Conservation (phyloP, 2,797 vertebrate genomes). For the Typhlichthys subterraneus region DNA sequence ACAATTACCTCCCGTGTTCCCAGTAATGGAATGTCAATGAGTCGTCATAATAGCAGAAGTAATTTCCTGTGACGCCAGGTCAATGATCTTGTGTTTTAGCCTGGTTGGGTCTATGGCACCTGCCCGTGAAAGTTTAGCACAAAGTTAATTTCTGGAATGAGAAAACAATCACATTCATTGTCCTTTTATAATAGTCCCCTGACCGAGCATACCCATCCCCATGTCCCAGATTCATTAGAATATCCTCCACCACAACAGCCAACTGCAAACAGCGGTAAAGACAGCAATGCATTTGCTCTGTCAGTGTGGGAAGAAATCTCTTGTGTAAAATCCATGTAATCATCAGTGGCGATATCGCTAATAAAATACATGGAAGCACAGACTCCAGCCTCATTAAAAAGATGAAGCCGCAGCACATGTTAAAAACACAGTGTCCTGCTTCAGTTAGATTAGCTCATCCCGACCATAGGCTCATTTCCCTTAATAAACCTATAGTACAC, state of each 20-base stretch:
- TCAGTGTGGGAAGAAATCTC: background rate
- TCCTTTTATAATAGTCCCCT: background rate
- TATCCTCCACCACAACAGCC: conserved; percentile 9
- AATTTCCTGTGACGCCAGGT: conserved; percentile 43
- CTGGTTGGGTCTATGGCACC: conserved; percentile 5
- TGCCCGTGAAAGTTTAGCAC: conserved; percentile 15
- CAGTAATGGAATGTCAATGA: conserved; percentile 65
- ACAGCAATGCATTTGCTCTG: background rate
- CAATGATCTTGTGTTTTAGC: conserved; percentile 17
- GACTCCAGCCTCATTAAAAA: conserved; percentile 33
- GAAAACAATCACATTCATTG: background rate
- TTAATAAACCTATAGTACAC: conserved; percentile 62
- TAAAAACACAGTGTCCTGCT: conserved; percentile 33
- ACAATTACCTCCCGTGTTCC: conserved; percentile 38
- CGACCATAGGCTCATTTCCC: conserved; percentile 54
- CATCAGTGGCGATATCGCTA: conserved; percentile 1
- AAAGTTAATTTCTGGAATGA: conserved; percentile 16
- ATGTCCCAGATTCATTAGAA: conserved; percentile 30
- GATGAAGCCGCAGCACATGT: conserved; percentile 25
- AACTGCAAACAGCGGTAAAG: conserved; percentile 8
- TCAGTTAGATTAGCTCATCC: conserved; percentile 49
- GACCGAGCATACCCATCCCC: conserved; percentile 15
- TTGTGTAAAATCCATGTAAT: conserved; percentile 11
- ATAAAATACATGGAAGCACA: conserved; percentile 23
- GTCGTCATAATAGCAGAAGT: conserved; percentile 53